Percentiles rank a stretch among this genome's conserved stretches.
phyloP scores from a whole-genome alignment of 2,113 vertebrate species.

The Perca flavescens region DNA sequence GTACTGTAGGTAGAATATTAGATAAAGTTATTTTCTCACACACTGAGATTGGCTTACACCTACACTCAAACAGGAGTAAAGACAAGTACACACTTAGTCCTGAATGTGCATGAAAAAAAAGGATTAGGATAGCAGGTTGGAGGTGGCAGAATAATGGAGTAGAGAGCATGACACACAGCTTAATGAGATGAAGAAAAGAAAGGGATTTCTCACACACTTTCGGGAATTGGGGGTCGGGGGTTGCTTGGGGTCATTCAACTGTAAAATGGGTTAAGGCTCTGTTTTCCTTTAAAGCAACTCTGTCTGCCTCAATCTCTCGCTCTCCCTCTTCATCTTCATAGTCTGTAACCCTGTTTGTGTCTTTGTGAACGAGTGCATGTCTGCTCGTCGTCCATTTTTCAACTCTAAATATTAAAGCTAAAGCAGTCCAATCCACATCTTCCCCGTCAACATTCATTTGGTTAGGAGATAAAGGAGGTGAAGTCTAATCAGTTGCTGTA shows the following conservation, averaged over 20 bases:
- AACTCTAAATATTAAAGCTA: background rate
- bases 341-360: slow-evolving; percentile 29
- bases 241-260: slow-evolving; percentile 62
- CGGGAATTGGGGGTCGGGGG: slow-evolving; percentile 62
- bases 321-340: background rate
- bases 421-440: background rate
- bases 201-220: slow-evolving; percentile 43
- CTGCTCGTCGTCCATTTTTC: background rate
- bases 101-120: slow-evolving; percentile 19
- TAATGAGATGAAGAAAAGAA: slow-evolving; percentile 67
- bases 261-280: slow-evolving; percentile 71
- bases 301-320: slow-evolving; percentile 38
- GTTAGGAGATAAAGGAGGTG: slow-evolving; percentile 25
- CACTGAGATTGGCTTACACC: slow-evolving; percentile 22
- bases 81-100: slow-evolving; percentile 30
- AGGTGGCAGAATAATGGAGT: slow-evolving; percentile 60
- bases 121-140: slow-evolving; percentile 21
- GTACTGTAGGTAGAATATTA: background rate
- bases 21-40: background rate
- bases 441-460: background rate
- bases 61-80: slow-evolving; percentile 20
- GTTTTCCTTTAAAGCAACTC: slow-evolving; percentile 56
- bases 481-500: slow-evolving; percentile 22
- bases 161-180: slow-evolving; percentile 59
- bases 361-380: slow-evolving; percentile 30